A percentile compares a stretch with the other conserved stretches of the same genome.
phyloP scores from a whole-genome alignment of 2,797 vertebrate species.

The Valencia hispanica region DNA sequence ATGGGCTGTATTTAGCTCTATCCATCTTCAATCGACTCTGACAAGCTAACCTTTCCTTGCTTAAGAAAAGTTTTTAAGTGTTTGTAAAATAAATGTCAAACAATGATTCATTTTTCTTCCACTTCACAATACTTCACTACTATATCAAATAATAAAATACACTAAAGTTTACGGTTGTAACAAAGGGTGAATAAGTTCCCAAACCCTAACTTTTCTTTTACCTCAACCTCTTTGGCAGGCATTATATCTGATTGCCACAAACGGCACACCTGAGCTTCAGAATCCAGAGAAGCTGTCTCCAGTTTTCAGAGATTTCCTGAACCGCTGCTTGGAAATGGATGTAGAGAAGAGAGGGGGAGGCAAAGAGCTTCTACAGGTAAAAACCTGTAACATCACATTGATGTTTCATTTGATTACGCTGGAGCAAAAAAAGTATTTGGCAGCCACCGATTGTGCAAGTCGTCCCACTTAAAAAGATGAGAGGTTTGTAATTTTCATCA shows the following conservation, averaged over 20 bases:
- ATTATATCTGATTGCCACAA: slow-evolving; percentile 97
- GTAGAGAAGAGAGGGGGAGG: slow-evolving; percentile 96
- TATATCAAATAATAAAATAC: neutral
- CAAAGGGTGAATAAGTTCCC: neutral
- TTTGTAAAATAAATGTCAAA: neutral
- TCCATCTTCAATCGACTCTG: no score
- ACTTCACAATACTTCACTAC: neutral
- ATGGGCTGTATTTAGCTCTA: no score
- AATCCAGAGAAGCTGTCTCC: slow-evolving; percentile 97
- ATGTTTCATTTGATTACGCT: neutral
- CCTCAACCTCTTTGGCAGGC: slow-evolving; percentile 78
- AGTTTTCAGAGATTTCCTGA: slow-evolving; percentile 96
- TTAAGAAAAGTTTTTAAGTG: neutral
- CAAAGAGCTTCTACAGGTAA: slow-evolving; percentile 95
- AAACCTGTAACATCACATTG: neutral
- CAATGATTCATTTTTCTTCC: neutral
- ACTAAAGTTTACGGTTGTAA: neutral
- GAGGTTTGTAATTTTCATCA: no score
- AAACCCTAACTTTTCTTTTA: neutral
- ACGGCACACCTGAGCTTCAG: slow-evolving; percentile 96
- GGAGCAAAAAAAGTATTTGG: no score
- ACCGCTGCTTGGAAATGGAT: slow-evolving; percentile 97
- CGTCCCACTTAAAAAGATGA: no score
- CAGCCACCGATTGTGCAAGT: no score
- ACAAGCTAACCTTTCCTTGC: no score